Percentiles rank a stretch among this genome's conserved stretches.
These are phyloP conservation scores for Tinamus guttatus DNA, from an alignment of 2,113 vertebrate species.

Conservation along the genomic window DNA sequence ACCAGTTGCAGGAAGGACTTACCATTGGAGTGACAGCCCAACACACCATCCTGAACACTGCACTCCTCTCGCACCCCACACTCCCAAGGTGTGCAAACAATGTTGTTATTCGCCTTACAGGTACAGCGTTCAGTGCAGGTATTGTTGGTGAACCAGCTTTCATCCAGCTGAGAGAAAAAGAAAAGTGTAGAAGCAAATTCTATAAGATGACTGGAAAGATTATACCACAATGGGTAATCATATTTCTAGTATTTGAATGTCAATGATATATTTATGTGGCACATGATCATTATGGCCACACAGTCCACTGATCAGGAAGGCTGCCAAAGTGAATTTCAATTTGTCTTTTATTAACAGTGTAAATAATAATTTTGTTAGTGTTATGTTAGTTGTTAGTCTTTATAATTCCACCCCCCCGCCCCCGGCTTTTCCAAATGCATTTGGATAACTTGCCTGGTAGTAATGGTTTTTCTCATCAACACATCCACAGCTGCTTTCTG, in stretches of 20 bases:
- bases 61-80: slow-evolving; percentile 87
- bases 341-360: neutral
- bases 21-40: slow-evolving; percentile 88
- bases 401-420: too few species aligned
- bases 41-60: slow-evolving; percentile 80
- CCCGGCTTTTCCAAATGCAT: neutral
- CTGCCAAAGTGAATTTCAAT: neutral
- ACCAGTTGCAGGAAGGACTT: neutral
- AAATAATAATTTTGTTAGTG: neutral
- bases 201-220: neutral
- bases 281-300: neutral
- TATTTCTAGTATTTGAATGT: neutral
- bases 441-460: slow-evolving; percentile 75
- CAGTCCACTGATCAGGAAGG: neutral
- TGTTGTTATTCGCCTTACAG: slow-evolving; percentile 71
- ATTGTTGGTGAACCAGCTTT: slow-evolving; percentile 82
- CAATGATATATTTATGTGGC: neutral
- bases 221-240: neutral
- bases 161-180: slow-evolving; percentile 74
- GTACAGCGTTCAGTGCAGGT: slow-evolving; percentile 85
- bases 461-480: slow-evolving; percentile 78
- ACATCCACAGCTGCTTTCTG: slow-evolving; percentile 69
- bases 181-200: neutral
- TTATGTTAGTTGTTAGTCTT: neutral
- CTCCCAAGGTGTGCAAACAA: slow-evolving; percentile 82